Conservation (phyloP, 2,113 vertebrate species). For the Tenrec ecaudatus region DNA sequence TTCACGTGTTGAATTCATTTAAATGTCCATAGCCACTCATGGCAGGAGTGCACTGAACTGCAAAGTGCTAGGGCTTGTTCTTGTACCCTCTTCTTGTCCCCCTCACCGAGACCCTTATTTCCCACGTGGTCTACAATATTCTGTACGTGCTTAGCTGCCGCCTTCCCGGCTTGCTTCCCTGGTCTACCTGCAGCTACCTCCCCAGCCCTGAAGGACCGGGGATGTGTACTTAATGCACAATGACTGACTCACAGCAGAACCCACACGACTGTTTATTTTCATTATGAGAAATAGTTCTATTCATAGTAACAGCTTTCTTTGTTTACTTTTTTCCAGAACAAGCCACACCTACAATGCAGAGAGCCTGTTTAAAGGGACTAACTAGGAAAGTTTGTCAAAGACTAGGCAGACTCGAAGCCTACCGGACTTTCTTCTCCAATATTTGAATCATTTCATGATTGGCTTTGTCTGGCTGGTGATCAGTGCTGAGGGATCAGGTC, state of each 20-base stretch:
- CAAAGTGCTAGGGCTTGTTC: not conserved
- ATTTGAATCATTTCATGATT: not conserved
- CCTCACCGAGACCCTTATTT: not conserved
- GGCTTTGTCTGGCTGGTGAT: not conserved
- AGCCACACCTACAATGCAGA: conserved; percentile 49
- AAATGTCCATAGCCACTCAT: not conserved
- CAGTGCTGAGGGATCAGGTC: not conserved
- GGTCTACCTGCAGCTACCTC: not conserved
- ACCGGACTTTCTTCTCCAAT: not conserved
- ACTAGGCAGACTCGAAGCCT: not conserved
- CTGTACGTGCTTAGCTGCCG: not conserved
- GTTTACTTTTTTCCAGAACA: conserved; percentile 62
- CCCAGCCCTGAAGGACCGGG: not conserved
- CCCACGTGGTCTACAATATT: not conserved
- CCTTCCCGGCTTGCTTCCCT: not conserved
- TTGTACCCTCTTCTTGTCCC: not conserved
- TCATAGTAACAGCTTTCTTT: conserved; percentile 66
- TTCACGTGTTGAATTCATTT: too few relatives aligned
- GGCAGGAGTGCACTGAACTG: not conserved
- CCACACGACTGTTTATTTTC: conserved; percentile 48
- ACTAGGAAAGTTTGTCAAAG: conserved; percentile 44
- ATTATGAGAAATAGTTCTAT: conserved; percentile 37
- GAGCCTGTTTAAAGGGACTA: conserved; percentile 35
- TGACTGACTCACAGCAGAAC: conserved; percentile 24
- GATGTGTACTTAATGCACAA: not conserved